Conservation (phyloP, 1,140 invertebrate species). For the Pantala flavescens region DNA sequence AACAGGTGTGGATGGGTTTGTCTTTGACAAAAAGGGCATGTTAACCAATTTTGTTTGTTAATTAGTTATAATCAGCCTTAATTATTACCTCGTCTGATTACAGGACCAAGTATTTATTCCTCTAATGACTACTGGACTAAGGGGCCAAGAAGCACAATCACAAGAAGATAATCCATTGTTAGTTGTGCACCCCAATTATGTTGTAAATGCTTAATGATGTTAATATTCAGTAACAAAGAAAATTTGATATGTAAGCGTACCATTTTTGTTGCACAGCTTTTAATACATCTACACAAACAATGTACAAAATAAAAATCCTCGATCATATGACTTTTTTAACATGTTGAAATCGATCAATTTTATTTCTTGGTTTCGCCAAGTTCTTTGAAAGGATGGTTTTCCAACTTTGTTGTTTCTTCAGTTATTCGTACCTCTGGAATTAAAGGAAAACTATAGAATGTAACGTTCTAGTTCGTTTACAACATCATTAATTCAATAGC, state of each 20-base stretch:
- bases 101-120: slow-evolving; percentile 86
- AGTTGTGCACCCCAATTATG: slow-evolving; percentile 93
- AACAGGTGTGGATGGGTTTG: too few relatives aligned
- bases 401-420: background rate
- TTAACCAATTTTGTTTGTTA: too few relatives aligned
- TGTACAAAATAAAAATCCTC: background rate
- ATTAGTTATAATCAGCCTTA: too few relatives aligned
- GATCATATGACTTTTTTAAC: too few relatives aligned
- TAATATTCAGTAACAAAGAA: too few relatives aligned
- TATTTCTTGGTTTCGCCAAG: background rate
- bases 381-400: background rate
- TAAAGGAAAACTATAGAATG: background rate
- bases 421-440: background rate
- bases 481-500: too few relatives aligned
- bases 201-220: slow-evolving; percentile 29
- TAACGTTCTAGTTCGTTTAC: too few relatives aligned
- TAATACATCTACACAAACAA: background rate
- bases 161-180: slow-evolving; percentile 75
- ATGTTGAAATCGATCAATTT: too few relatives aligned
- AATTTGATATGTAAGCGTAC: too few relatives aligned
- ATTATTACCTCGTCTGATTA: too few relatives aligned
- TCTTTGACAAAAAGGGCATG: too few relatives aligned
- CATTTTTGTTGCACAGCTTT: background rate
- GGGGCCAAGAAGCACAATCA: slow-evolving; percentile 39
- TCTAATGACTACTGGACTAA: slow-evolving; percentile 57